phyloP scores from a whole-genome alignment of 2,113 vertebrate species.

The Sylvicapra grimmia region DNA sequence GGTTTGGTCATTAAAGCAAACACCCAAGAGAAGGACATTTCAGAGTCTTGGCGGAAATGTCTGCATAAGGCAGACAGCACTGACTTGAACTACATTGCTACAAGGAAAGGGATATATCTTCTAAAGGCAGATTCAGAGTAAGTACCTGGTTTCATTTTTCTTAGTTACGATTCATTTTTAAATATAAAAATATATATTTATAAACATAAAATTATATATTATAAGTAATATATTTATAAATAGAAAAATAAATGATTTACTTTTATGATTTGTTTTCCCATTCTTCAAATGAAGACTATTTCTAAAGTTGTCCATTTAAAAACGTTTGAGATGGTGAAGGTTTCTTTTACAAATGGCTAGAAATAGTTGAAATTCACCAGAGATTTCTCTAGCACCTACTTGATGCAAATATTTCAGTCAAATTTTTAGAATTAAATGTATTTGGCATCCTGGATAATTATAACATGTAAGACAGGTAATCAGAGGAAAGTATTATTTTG shows the following conservation, averaged over 20 bases:
- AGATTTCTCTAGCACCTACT: background rate
- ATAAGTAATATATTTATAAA: background rate
- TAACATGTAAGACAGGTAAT: background rate
- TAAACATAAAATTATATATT: background rate
- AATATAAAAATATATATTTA: background rate
- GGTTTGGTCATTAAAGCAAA: background rate
- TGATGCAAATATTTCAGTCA: background rate
- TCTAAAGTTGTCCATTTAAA: background rate
- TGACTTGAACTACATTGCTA: background rate
- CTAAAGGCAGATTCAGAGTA: background rate
- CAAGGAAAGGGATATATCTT: background rate
- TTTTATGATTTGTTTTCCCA: background rate
- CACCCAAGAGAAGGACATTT: background rate
- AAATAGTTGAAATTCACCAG: background rate
- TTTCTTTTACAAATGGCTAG: background rate
- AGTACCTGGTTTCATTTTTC: background rate
- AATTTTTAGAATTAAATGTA: background rate
- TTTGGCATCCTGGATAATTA: background rate
- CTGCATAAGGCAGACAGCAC: background rate
- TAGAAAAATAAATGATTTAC: background rate
- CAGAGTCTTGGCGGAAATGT: background rate
- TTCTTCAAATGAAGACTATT: background rate
- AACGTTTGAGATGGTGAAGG: background rate
- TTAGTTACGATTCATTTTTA: background rate
- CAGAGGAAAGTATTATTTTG: constrained; percentile 1